Percentiles rank a stretch among this genome's conserved stretches.
These are phyloP conservation scores for Cairina moschata DNA, from an alignment of 2,113 vertebrate genomes.

Conservation along the genomic window DNA sequence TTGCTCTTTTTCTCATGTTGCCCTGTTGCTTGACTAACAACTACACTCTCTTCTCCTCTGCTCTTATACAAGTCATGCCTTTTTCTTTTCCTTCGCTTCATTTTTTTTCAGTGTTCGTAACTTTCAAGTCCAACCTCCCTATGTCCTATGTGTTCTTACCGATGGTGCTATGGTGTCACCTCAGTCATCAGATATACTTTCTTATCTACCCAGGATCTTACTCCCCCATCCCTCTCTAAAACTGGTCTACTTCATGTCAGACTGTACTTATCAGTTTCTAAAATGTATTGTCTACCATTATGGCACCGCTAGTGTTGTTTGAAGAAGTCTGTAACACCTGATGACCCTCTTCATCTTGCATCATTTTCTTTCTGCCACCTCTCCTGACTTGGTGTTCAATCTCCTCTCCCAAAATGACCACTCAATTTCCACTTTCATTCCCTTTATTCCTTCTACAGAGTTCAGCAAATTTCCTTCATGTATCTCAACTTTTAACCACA, in stretches of 20 bases:
- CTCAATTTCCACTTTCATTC: not conserved
- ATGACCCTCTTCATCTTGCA: not conserved
- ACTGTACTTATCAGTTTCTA: not conserved
- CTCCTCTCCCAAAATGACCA: not conserved
- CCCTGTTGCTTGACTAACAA: not conserved
- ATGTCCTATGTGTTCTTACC: not conserved
- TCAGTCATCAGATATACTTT: not conserved
- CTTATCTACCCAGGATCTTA: not conserved
- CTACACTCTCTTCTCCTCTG: not conserved
- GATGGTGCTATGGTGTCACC: no score
- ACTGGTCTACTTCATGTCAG: fast-evolving
- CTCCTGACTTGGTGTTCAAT: not conserved
- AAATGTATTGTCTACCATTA: not conserved
- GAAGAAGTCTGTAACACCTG: not conserved
- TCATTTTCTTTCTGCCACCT: not conserved
- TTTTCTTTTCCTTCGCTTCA: not conserved
- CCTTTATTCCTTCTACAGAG: not conserved
- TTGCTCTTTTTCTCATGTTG: not conserved
- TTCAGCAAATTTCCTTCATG: not conserved
- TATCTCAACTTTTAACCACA: not conserved
- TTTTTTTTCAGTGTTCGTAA: not conserved
- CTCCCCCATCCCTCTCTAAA: not conserved
- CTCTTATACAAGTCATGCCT: fast-evolving
- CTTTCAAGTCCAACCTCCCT: not conserved
- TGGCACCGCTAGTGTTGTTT: not conserved